Percentiles rank a stretch among this genome's conserved stretches.
Conservation (phyloP, 2,888 invertebrate genomes). For the Caenorhabditis japonica region DNA sequence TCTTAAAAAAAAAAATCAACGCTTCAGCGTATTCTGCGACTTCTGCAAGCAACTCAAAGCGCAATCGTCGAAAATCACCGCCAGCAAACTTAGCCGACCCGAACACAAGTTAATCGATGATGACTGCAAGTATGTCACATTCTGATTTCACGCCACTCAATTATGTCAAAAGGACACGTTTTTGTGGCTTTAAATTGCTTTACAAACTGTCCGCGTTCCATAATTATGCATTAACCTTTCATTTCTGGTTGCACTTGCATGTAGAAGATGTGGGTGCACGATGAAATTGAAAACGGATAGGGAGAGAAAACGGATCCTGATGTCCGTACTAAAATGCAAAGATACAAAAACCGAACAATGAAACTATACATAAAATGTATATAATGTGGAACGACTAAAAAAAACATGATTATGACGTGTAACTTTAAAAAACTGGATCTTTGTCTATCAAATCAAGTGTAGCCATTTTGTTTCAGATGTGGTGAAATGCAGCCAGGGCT, state of each 20-base stretch:
- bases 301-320: no score
- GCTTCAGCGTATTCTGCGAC: slow-evolving; percentile 76
- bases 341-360: background rate
- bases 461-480: slow-evolving; percentile 57
- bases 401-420: slow-evolving; percentile 16
- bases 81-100: slow-evolving; percentile 58
- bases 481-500: slow-evolving; percentile 77
- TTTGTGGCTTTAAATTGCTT: background rate
- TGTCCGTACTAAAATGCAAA: no score
- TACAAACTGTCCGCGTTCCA: background rate
- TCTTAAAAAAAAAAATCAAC: background rate
- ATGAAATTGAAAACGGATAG: no score
- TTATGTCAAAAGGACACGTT: slow-evolving; percentile 36
- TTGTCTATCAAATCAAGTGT: background rate
- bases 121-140: slow-evolving; percentile 65
- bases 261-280: no score
- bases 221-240: slow-evolving; percentile 19
- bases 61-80: slow-evolving; percentile 69
- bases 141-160: slow-evolving; percentile 26
- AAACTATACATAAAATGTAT: background rate
- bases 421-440: slow-evolving; percentile 4
- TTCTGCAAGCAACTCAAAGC: slow-evolving; percentile 76
- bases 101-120: slow-evolving; percentile 65
- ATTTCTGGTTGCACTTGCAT: background rate
- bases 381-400: background rate